Evolutionary conservation across 2,113 vertebrate species (phyloP).

Genomic region (Calidris pygmaea): DNA sequence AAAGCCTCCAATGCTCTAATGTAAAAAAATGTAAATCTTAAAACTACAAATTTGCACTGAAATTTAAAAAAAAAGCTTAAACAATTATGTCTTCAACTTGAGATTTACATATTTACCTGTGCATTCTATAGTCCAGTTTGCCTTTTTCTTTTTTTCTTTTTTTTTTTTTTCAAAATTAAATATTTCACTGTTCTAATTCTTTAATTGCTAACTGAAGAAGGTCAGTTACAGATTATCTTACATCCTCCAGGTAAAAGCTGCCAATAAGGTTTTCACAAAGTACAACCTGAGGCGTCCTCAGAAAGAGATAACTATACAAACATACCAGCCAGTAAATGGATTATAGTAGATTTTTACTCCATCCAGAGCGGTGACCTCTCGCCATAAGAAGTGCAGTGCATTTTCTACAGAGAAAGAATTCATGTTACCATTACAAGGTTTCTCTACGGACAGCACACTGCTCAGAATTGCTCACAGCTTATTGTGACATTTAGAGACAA

Average conservation of each 20-base stretch:
- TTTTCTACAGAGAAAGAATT: conserved; percentile 78
- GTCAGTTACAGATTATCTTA: not conserved
- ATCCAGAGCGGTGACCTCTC: conserved; percentile 86
- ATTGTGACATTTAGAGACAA: not conserved
- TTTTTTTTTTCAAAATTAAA: not conserved
- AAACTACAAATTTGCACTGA: not conserved
- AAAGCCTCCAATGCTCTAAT: not conserved
- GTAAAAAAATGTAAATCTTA: not conserved
- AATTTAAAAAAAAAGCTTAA: not conserved
- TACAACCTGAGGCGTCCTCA: not conserved
- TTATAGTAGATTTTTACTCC: conserved; percentile 94
- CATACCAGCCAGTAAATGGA: conserved; percentile 94
- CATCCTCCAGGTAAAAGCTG: not conserved
- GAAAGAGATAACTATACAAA: not conserved
- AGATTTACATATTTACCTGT: not conserved
- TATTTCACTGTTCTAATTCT: not conserved
- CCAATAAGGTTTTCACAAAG: not conserved
- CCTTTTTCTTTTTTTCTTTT: not conserved
- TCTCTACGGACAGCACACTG: not conserved
- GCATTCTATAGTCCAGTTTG: not conserved
- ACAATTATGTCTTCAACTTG: not conserved
- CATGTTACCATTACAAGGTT: not conserved
- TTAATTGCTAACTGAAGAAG: not conserved
- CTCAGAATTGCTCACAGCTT: not conserved
- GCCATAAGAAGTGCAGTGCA: conserved; percentile 88